Percentiles rank a stretch among this genome's conserved stretches.
phyloP scores from a whole-genome alignment of 2,113 vertebrate species.

The Chitala chitala region DNA sequence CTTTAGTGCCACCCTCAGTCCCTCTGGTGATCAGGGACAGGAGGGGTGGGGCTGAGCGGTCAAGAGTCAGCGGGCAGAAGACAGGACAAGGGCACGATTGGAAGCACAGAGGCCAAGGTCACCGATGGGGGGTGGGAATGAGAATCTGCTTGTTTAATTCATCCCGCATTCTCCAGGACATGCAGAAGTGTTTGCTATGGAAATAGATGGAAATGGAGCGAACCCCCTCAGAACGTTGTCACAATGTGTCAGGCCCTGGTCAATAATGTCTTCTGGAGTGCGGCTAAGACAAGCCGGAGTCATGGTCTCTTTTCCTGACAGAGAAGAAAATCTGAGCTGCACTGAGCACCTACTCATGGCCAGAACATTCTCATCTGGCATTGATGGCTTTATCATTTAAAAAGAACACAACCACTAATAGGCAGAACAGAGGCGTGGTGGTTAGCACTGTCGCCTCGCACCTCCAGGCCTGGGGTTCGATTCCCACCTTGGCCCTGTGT shows the following conservation, averaged over 20 bases:
- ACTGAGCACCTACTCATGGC: too few relatives aligned
- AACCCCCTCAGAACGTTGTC: background rate
- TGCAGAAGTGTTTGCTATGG: constrained; percentile 22
- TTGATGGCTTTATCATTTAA: too few relatives aligned
- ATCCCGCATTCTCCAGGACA: constrained; percentile 30
- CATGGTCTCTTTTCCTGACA: too few relatives aligned
- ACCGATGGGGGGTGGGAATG: background rate
- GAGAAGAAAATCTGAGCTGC: too few relatives aligned
- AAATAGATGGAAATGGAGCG: constrained; percentile 21
- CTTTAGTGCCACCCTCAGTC: background rate
- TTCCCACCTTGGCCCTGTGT: too few relatives aligned
- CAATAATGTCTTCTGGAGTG: background rate
- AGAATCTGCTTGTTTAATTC: constrained; percentile 20
- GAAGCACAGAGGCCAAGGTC: background rate
- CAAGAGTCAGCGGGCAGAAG: background rate
- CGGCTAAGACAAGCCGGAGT: background rate
- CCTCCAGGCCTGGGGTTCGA: too few relatives aligned
- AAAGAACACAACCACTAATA: too few relatives aligned
- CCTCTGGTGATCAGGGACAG: background rate
- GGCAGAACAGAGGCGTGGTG: too few relatives aligned
- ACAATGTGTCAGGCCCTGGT: background rate
- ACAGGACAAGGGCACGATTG: background rate
- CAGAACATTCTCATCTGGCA: too few relatives aligned
- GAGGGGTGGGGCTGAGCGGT: too few relatives aligned
- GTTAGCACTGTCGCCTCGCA: too few relatives aligned